phyloP scores from a whole-genome alignment of 2,888 invertebrate genomes.

The Halictus ligatus region DNA sequence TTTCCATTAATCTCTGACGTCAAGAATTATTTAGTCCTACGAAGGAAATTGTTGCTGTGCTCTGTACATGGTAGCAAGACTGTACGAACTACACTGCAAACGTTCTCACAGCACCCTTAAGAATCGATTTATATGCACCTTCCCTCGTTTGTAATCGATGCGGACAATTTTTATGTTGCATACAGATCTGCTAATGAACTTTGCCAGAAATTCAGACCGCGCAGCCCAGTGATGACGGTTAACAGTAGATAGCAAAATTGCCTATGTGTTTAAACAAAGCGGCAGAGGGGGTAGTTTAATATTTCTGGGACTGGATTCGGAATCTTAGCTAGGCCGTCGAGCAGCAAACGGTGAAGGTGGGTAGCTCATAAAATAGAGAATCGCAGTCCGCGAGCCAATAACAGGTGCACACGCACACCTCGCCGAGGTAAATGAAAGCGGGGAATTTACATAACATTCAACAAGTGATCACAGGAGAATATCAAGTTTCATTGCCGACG shows the following conservation, averaged over 20 bases:
- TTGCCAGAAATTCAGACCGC: too few species aligned
- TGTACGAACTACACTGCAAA: too few species aligned
- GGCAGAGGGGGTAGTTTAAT: not conserved
- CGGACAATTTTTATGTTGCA: too few species aligned
- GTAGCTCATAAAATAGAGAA: not conserved
- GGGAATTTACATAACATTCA: conserved; percentile 56
- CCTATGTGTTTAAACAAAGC: not conserved
- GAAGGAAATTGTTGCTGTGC: too few species aligned
- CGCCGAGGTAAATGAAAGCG: conserved; percentile 39
- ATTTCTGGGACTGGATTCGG: not conserved
- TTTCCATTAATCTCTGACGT: too few species aligned
- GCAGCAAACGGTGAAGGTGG: not conserved
- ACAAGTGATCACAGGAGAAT: conserved; percentile 56
- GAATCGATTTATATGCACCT: too few species aligned
- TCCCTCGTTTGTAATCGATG: too few species aligned
- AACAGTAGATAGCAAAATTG: not conserved
- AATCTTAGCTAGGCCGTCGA: not conserved
- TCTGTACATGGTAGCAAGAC: too few species aligned
- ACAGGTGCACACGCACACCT: conserved; percentile 19
- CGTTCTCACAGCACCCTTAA: too few species aligned
- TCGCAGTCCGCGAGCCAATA: not conserved
- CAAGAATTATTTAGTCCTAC: too few species aligned
- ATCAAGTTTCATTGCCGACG: conserved; percentile 28
- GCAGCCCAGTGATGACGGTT: not conserved
- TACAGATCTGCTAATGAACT: too few species aligned